These are phyloP conservation scores for Galerucella calmariensis DNA, from an alignment of 2,888 invertebrate genomes.

Conservation along the genomic window DNA sequence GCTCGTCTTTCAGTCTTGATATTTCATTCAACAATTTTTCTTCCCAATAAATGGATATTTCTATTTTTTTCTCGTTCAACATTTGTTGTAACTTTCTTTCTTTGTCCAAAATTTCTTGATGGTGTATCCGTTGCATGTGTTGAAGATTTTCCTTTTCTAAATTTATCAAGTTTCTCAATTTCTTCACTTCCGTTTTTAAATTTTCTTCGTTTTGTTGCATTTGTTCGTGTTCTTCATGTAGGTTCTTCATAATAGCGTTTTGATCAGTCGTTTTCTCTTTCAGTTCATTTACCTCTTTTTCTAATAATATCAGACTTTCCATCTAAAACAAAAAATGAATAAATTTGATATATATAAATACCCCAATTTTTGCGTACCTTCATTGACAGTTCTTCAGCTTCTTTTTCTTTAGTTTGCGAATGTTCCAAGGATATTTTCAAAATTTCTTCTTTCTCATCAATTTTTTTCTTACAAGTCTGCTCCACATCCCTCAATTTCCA, in stretches of 20 bases:
- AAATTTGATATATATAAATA: neutral
- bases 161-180: constrained; percentile 59
- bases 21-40: constrained; percentile 72
- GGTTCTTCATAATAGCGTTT: constrained; percentile 69
- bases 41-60: constrained; percentile 73
- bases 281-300: constrained; percentile 69
- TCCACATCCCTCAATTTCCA: constrained; percentile 85
- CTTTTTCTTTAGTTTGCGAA: constrained; percentile 61
- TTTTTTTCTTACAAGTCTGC: constrained; percentile 73
- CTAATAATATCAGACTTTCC: constrained; percentile 68
- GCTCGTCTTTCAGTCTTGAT: constrained; percentile 71
- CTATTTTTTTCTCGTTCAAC: constrained; percentile 68
- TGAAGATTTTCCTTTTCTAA: constrained; percentile 64
- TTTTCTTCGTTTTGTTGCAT: constrained; percentile 69
- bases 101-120: constrained; percentile 64
- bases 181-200: constrained; percentile 67
- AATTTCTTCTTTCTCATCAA: constrained; percentile 72
- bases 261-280: constrained; percentile 71
- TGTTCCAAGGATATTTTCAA: constrained; percentile 62
- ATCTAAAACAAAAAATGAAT: constrained; percentile 57
- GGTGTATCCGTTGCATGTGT: constrained; percentile 61
- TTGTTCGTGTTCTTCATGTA: constrained; percentile 70
- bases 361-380: constrained; percentile 52
- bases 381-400: constrained; percentile 61
- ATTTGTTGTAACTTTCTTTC: constrained; percentile 62